Evolutionary conservation across 1,140 invertebrate species (phyloP).

Genomic region (Achroia grisella): DNA sequence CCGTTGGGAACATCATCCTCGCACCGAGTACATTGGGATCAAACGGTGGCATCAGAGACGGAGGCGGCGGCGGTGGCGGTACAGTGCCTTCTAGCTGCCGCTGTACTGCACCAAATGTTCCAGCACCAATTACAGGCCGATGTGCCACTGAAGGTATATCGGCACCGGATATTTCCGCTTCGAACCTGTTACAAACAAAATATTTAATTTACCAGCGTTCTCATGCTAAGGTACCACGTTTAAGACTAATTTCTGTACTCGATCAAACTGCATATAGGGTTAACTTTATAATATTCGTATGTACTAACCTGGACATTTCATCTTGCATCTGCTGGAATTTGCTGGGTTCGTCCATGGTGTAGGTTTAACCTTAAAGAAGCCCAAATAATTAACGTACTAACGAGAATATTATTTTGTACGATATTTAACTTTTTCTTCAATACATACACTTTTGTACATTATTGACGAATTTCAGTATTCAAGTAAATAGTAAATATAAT

Average conservation of each 20-base stretch:
- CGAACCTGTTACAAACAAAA: slow-evolving; percentile 76
- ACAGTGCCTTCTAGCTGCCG: slow-evolving; percentile 76
- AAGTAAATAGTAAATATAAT: no score
- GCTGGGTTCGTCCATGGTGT: slow-evolving; percentile 63
- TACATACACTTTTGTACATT: slow-evolving; percentile 29
- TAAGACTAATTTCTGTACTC: no score
- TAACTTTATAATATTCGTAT: background rate
- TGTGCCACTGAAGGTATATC: slow-evolving; percentile 62
- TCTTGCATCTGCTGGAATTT: slow-evolving; percentile 84
- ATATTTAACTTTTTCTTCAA: slow-evolving; percentile 13
- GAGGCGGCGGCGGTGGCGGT: slow-evolving; percentile 75
- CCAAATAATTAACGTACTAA: slow-evolving; percentile 59
- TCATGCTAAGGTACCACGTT: no score
- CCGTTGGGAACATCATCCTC: slow-evolving; percentile 62
- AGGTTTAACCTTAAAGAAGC: slow-evolving; percentile 54
- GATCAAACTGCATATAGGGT: slow-evolving; percentile 3
- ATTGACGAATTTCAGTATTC: no score
- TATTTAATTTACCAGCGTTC: background rate
- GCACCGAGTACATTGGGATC: slow-evolving; percentile 75
- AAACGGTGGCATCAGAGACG: slow-evolving; percentile 64
- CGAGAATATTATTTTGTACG: slow-evolving; percentile 17
- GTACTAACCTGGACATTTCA: slow-evolving; percentile 84
- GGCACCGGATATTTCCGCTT: slow-evolving; percentile 86
- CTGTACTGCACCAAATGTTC: slow-evolving; percentile 80
- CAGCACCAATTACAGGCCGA: slow-evolving; percentile 78